A percentile compares a stretch with the other conserved stretches of the same genome.
Evolutionary conservation across 2,888 invertebrate species (phyloP).

Genomic region (Tryphoninae sp.): DNA sequence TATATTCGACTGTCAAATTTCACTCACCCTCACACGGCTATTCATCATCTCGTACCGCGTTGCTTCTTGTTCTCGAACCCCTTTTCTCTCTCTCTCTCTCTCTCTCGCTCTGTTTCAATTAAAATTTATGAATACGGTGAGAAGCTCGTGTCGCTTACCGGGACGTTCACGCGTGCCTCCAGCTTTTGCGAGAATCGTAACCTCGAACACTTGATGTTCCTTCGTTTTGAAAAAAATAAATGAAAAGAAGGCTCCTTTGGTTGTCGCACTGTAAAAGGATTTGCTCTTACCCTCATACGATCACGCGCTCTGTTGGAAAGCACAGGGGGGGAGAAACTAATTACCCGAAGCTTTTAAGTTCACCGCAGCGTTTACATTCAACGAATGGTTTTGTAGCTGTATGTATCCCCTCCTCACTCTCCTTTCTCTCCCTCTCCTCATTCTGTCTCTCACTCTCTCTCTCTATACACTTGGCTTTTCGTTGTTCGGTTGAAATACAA

Average conservation of each 20-base stretch:
- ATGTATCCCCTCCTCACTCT: too few relatives aligned
- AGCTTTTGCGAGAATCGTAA: conserved; percentile 7
- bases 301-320: not conserved
- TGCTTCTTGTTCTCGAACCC: not conserved
- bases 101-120: not conserved
- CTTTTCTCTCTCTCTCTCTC: not conserved
- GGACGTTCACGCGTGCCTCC: not conserved
- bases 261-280: not conserved
- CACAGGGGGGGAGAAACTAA: conserved; percentile 52
- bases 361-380: conserved; percentile 11
- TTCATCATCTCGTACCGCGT: too few relatives aligned
- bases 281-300: not conserved
- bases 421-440: too few relatives aligned
- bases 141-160: not conserved
- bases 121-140: conserved; percentile 7
- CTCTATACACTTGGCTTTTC: not conserved
- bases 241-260: not conserved
- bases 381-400: too few relatives aligned
- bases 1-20: too few relatives aligned
- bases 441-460: conserved; percentile 12
- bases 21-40: too few relatives aligned
- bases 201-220: conserved; percentile 50
- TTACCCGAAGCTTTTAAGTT: conserved; percentile 54
- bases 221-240: not conserved
- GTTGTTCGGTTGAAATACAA: not conserved